Conservation (phyloP, 92 coral and sea anemone species). For the Porites divaricata region DNA sequence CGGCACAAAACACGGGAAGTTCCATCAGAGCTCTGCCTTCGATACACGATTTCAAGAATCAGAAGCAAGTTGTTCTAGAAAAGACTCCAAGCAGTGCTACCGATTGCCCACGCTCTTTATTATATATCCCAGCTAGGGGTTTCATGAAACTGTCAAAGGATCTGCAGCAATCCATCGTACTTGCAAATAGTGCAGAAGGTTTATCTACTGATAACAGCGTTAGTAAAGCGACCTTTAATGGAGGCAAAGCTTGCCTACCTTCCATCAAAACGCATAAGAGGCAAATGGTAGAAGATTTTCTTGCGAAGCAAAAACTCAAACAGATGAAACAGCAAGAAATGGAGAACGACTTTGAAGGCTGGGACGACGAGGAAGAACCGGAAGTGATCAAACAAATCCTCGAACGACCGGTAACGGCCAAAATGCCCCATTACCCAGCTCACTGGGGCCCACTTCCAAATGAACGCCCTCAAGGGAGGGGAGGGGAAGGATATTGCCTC, state of each 20-base stretch:
- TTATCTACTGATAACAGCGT: neutral
- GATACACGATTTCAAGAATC: neutral
- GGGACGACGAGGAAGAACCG: neutral
- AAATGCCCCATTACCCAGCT: constrained; percentile 13
- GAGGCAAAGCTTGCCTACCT: constrained; percentile 26
- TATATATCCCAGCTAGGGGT: neutral
- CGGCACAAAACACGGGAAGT: neutral
- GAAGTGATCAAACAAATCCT: neutral
- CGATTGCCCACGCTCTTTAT: neutral
- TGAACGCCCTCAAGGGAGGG: constrained; percentile 37
- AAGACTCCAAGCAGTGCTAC: neutral
- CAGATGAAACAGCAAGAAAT: neutral
- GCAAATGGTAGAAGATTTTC: constrained; percentile 7
- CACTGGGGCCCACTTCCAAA: constrained; percentile 28
- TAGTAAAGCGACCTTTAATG: neutral
- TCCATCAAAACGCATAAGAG: neutral
- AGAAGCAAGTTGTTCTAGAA: neutral
- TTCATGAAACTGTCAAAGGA: too few species aligned
- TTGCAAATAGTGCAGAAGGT: neutral
- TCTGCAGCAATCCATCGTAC: neutral
- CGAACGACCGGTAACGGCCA: constrained; percentile 29
- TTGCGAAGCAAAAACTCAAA: neutral
- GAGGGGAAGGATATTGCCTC: constrained; percentile 19
- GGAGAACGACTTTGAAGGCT: constrained; percentile 21
- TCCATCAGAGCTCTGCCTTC: neutral